Base-by-base conservation (phyloP, 2,888 invertebrate species). In the Pseudolycoriella hygida region DNA sequence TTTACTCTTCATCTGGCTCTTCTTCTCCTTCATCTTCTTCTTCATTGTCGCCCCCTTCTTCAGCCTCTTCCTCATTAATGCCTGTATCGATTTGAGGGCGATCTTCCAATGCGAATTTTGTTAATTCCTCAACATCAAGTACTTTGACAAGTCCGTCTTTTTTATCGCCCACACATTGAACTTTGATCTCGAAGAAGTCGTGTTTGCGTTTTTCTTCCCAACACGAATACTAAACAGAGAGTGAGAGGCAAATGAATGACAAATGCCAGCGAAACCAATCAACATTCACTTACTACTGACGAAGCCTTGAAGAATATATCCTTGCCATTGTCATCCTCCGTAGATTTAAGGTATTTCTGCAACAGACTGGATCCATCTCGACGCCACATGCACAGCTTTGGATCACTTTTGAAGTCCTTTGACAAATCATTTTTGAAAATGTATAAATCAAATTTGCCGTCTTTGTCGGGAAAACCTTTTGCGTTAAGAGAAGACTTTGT, bases 361-460 rank as follows among this genome's bases (percentile, higher is more conserved):
- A 65, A 51, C 12, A 66, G 53, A 51, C 58, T 62, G 17, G 61
- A 56, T 12, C 60, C 60, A 47, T 65, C 65, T 40, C 60, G 62
- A 14, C 61, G 61, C 65, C 65, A 65, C 45, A 65, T 55, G n/a
- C 66, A 64, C 18, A 65, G 50, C 2, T 62, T 60, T 47, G 55
- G 54, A 47, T 61, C 64, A 15, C 54, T 55, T 37, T 54, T 44
- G 50, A 60, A 59, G 49, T 64, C 60, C 42, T 54, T 52, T 20
- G 53, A 50, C 5, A 65, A 48, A 48, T 66, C 66, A 3, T 57
- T 59, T 48, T 63, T 59, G 25, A 62, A 64, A 1, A 63, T 46
- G 49, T 60, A 49, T 44, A 62, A 47, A 42, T 59, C 58, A 40
- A 61, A 46, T 19, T 50, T 48, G 4, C 53, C 52, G 17, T 51